Base-by-base conservation (phyloP, 2,113 vertebrate genomes). In the Balaenoptera acutorostrata region DNA sequence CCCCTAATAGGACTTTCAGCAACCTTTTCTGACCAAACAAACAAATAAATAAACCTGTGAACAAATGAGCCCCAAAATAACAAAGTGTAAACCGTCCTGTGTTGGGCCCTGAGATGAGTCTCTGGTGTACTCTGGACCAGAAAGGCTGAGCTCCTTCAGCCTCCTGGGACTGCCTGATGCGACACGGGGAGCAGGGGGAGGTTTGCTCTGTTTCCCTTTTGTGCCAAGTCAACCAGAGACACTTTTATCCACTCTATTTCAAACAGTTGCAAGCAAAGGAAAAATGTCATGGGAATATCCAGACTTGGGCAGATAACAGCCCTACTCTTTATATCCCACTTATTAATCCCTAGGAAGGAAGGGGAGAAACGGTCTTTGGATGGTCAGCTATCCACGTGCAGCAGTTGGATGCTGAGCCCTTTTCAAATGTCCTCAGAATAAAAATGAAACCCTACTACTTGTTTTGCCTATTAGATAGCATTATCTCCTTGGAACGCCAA, bases 381-480 rank as follows among this genome's bases (percentile, higher is more conserved):
- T 31, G 44, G 96, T 93, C 96, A 96, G 92, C 74, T 97, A 18
- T 90, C 96, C 97, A 46, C 36, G 80, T 87, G 69, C 96, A 83
- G 93, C 95, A 96, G 97, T 64, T 93, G 83, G 97, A 93, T 98
- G 97, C 98, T 97, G 97, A 98, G 97, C 96, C 98, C 98, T 98
- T 98, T 98, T 98, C 97, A 97, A 94, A 96, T 90, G 95, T 88
- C 87, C 95, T 98, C 92, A 44, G 98, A 97, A 98, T 98, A 97
- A 97, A 98, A 98, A 98, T 97, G 97, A 98, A 98, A 97, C 93
- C 6, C 2, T 94, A 97, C 98, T 95, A 95, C 98, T 98, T 98
- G 98, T 98, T 99, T 98, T 98, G 98, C 98, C 98, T 98, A 98
- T 99, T 99, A 99, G 98, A 98, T 97, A 98, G 98, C 98, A 98